A percentile compares a stretch with the other conserved stretches of the same genome.
Conservation (phyloP, 2,888 invertebrate genomes). For the Ormia ochracea region DNA sequence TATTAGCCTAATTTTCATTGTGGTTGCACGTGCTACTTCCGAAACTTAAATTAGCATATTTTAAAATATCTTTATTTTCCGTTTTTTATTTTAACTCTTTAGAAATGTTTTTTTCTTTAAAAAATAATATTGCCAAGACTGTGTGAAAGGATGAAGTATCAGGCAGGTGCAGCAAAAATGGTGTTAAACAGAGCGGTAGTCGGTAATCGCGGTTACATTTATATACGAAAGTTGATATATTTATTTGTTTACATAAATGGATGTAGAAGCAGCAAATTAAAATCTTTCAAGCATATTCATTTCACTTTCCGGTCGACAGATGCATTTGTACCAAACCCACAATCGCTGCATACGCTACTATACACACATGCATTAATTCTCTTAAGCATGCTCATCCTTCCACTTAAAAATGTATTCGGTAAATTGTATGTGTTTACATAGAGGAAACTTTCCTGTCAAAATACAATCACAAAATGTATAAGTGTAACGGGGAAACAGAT, state of each 20-base stretch:
- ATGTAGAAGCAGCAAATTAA: constrained; percentile 66
- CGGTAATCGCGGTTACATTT: no score
- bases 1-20: no score
- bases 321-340: constrained; percentile 64
- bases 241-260: no score
- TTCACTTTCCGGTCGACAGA: constrained; percentile 73
- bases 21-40: no score
- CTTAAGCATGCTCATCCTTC: neutral
- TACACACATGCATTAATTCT: neutral
- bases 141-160: neutral
- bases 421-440: constrained; percentile 33
- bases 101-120: no score
- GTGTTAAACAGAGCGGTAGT: neutral
- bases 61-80: no score
- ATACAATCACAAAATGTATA: constrained; percentile 42
- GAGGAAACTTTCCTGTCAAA: constrained; percentile 38
- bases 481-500: neutral
- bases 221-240: no score
- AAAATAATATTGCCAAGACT: no score
- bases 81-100: no score
- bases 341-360: constrained; percentile 20
- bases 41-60: no score
- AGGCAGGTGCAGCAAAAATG: neutral
- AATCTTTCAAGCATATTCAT: constrained; percentile 74
- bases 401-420: neutral